Conservation (phyloP, 2,113 vertebrate genomes). For the Macquaria ambigua region DNA sequence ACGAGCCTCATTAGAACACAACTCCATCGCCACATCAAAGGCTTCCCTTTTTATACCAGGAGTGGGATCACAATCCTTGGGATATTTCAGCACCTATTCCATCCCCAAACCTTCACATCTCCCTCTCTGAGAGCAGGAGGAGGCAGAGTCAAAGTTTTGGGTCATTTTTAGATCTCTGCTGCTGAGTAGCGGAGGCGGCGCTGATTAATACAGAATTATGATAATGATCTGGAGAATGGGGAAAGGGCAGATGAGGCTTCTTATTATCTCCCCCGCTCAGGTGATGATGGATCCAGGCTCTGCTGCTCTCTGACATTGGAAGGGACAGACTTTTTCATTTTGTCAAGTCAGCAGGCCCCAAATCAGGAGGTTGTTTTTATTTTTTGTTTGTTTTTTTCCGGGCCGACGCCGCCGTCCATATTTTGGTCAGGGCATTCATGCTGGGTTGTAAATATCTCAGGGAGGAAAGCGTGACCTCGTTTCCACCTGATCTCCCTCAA, state of each 20-base stretch:
- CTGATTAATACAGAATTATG: conserved; percentile 80
- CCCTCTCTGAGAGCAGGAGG: conserved; percentile 43
- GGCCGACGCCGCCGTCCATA: conserved; percentile 10
- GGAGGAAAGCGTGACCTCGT: conserved; percentile 68
- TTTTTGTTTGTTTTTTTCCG: conserved; percentile 3
- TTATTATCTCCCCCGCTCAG: conserved; percentile 63
- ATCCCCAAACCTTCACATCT: conserved; percentile 49
- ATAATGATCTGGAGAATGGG: conserved; percentile 70
- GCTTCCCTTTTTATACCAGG: conserved; percentile 59
- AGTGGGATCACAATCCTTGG: conserved; percentile 71
- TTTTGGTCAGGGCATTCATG: conserved; percentile 50
- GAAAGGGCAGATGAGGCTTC: conserved; percentile 68
- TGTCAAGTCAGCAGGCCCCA: conserved; percentile 67
- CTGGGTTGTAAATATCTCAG: conserved; percentile 77
- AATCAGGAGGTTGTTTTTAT: conserved; percentile 36
- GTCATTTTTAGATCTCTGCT: conserved; percentile 72
- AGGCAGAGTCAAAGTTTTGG: conserved; percentile 65
- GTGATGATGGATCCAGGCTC: conserved; percentile 62
- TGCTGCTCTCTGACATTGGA: conserved; percentile 69
- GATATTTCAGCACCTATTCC: conserved; percentile 62
- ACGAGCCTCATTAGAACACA: conserved; percentile 77
- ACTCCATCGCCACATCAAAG: conserved; percentile 72
- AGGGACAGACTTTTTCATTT: conserved; percentile 61
- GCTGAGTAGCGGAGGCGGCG: conserved; percentile 46
- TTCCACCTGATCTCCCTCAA: conserved; percentile 66